Evolutionary conservation across 2,888 invertebrate species (phyloP).

Genomic region (Boloria euphrosyne): DNA sequence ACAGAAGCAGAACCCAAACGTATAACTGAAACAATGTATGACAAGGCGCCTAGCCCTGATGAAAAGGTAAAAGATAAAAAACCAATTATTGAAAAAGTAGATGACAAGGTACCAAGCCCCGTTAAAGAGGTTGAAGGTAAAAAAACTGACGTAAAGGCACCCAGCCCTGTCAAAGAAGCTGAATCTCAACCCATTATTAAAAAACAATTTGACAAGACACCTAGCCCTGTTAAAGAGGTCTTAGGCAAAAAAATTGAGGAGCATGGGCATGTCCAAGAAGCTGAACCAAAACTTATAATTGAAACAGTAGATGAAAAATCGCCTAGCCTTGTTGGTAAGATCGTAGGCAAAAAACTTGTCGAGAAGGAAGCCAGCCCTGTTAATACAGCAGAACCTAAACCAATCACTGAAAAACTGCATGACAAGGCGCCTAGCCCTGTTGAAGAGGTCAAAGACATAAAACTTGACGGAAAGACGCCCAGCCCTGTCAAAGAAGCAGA

Average conservation of each 20-base stretch:
- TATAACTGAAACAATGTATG: background rate
- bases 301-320: conserved; percentile 22
- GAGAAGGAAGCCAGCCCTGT: conserved; percentile 24
- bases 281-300: background rate
- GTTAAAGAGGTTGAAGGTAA: conserved; percentile 20
- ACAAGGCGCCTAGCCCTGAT: background rate
- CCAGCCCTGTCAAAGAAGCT: conserved; percentile 12
- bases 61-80: conserved; percentile 15
- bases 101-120: conserved; percentile 25
- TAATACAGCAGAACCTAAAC: conserved; percentile 17
- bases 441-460: conserved; percentile 2
- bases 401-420: background rate
- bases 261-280: conserved; percentile 15
- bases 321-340: conserved; percentile 8
- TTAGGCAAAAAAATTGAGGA: background rate
- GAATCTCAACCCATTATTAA: too few species aligned
- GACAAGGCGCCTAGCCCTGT: conserved; percentile 34
- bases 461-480: conserved; percentile 8
- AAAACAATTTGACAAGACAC: too few species aligned
- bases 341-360: background rate
- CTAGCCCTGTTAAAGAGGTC: conserved; percentile 22
- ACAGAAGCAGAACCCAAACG: conserved; percentile 10
- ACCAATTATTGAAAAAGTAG: too few species aligned
- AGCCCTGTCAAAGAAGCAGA: conserved; percentile 11
- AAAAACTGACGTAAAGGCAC: conserved; percentile 14